phyloP scores from a whole-genome alignment of 2,113 vertebrate species.

The Nerophis ophidion region DNA sequence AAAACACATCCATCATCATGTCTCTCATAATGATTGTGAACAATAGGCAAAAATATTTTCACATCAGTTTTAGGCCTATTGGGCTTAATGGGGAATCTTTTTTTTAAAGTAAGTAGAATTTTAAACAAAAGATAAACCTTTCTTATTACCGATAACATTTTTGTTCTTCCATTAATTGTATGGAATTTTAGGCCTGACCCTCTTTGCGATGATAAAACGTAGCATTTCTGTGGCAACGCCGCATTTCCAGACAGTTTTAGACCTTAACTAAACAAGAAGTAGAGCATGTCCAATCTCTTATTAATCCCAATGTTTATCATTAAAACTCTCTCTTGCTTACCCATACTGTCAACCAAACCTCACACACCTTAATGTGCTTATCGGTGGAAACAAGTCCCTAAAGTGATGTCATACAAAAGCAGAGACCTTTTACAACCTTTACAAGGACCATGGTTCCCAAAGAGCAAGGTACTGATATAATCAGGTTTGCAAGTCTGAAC shows the following conservation, averaged over 20 bases:
- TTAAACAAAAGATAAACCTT: not conserved
- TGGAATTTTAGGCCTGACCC: not conserved
- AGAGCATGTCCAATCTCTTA: conserved; percentile 24
- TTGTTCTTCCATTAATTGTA: not conserved
- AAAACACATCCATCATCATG: too few species aligned
- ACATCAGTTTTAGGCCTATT: not conserved
- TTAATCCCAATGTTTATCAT: conserved; percentile 19
- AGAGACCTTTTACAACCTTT: conserved; percentile 3
- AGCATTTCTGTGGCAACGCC: too few species aligned
- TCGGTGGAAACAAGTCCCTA: conserved; percentile 11
- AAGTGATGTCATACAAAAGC: conserved; percentile 6
- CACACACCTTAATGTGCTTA: conserved; percentile 14
- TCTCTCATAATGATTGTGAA: too few species aligned
- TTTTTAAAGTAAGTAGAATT: not conserved
- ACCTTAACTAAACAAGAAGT: too few species aligned
- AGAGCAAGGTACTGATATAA: not conserved
- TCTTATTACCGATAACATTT: not conserved
- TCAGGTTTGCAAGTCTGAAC: not conserved
- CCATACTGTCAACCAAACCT: conserved; percentile 3
- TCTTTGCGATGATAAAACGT: not conserved
- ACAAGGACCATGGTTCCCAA: not conserved
- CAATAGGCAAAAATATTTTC: too few species aligned
- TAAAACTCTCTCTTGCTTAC: conserved; percentile 13
- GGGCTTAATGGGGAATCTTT: not conserved
- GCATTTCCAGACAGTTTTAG: too few species aligned